Percentiles rank a stretch among this genome's conserved stretches.
Conservation (phyloP, 2,113 vertebrate species). For the Empidonax alnorum region DNA sequence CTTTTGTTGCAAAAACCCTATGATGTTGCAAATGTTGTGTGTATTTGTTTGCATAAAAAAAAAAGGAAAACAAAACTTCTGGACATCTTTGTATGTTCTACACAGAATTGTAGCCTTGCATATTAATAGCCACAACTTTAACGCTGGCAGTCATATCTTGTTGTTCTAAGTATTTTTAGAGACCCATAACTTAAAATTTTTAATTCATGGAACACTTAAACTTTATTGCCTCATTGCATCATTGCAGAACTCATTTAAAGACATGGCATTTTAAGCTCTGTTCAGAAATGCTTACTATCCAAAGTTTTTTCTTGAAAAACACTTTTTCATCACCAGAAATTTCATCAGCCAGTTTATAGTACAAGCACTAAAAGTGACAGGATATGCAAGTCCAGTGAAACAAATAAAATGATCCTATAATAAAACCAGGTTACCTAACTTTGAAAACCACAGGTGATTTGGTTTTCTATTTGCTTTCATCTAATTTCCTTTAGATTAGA, state of each 20-base stretch:
- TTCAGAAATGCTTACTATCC: not conserved
- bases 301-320: not conserved
- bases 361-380: not conserved
- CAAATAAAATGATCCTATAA: not conserved
- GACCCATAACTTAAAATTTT: not conserved
- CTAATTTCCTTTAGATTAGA: constrained; percentile 2
- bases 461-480: not conserved
- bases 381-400: not conserved
- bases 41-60: not conserved
- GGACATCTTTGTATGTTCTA: not conserved
- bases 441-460: not conserved
- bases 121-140: not conserved
- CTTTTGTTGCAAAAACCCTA: not conserved
- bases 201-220: not conserved
- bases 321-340: not conserved
- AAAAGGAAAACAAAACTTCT: not conserved
- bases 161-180: not conserved
- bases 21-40: not conserved
- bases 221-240: not conserved
- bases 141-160: not conserved
- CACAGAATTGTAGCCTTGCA: not conserved
- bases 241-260: not conserved
- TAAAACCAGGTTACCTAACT: not conserved
- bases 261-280: not conserved
- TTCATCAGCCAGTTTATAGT: not conserved